Evolutionary conservation across 2,113 vertebrate species (phyloP).

Genomic region (Promerops cafer): DNA sequence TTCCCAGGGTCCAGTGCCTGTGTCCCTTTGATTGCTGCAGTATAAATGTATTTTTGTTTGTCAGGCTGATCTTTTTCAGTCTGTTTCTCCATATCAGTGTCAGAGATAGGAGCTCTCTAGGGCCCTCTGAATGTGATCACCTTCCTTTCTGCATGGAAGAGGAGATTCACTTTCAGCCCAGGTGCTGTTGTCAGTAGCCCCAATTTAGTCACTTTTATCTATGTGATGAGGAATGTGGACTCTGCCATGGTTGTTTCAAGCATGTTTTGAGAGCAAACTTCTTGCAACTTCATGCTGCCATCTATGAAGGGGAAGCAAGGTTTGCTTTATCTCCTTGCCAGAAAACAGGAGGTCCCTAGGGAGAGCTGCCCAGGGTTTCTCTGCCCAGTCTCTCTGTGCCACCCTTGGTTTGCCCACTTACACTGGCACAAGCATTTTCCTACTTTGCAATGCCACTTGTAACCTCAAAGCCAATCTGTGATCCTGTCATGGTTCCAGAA

Average conservation of each 20-base stretch:
- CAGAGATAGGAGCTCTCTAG: background rate
- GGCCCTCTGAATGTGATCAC: background rate
- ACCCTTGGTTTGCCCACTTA: background rate
- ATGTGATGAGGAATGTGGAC: background rate
- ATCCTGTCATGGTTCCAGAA: background rate
- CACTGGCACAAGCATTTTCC: background rate
- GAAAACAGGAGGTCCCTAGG: background rate
- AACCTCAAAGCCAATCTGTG: background rate
- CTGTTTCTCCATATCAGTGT: background rate
- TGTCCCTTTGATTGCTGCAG: background rate
- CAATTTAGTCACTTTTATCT: background rate
- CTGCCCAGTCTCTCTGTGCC: background rate
- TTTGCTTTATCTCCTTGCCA: background rate
- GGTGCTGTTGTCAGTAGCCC: background rate
- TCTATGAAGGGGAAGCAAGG: background rate
- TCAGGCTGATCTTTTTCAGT: slow-evolving; percentile 1
- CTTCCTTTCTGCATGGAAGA: background rate
- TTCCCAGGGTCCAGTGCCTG: background rate
- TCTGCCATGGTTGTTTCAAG: background rate
- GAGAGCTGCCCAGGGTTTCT: background rate
- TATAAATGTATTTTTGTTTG: slow-evolving; percentile 1
- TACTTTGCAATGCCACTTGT: background rate
- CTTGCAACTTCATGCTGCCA: background rate
- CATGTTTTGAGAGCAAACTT: background rate
- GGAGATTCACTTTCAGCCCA: background rate